Evolutionary conservation across 2,888 invertebrate species (phyloP).

Genomic region (Rhagonycha fulva): DNA sequence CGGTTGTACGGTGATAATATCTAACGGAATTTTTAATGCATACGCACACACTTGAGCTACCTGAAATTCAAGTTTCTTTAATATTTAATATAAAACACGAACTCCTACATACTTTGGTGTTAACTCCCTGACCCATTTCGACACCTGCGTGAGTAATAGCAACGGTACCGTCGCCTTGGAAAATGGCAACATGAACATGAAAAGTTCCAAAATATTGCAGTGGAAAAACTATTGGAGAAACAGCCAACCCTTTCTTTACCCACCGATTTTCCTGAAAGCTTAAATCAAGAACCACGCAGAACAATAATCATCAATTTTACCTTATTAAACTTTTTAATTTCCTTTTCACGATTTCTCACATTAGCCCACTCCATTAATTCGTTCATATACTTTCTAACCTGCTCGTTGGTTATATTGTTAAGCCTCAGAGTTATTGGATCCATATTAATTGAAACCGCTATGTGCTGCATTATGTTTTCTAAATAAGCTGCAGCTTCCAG

Average conservation of each 20-base stretch:
- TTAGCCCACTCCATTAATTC: conserved; percentile 62
- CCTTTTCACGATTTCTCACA: conserved; percentile 60
- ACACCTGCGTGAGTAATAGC: background rate
- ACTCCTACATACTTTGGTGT: background rate
- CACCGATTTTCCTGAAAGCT: background rate
- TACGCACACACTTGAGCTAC: background rate
- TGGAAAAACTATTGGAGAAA: background rate
- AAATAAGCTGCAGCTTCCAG: conserved; percentile 66
- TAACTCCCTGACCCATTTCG: background rate
- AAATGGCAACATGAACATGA: background rate
- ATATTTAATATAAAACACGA: background rate
- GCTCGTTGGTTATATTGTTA: conserved; percentile 57
- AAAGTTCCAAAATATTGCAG: background rate
- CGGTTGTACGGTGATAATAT: background rate
- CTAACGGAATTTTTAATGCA: background rate
- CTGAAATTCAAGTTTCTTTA: background rate
- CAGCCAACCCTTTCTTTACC: background rate
- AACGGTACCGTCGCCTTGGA: background rate
- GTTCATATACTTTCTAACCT: conserved; percentile 59
- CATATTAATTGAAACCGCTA: conserved; percentile 58
- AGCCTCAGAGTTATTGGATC: conserved; percentile 64
- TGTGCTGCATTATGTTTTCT: conserved; percentile 71
- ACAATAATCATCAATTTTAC: conserved; percentile 38
- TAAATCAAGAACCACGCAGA: background rate
- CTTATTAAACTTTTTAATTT: conserved; percentile 65